These are phyloP conservation scores for Blennius ocellaris DNA, from an alignment of 2,113 vertebrate species.

Conservation along the genomic window DNA sequence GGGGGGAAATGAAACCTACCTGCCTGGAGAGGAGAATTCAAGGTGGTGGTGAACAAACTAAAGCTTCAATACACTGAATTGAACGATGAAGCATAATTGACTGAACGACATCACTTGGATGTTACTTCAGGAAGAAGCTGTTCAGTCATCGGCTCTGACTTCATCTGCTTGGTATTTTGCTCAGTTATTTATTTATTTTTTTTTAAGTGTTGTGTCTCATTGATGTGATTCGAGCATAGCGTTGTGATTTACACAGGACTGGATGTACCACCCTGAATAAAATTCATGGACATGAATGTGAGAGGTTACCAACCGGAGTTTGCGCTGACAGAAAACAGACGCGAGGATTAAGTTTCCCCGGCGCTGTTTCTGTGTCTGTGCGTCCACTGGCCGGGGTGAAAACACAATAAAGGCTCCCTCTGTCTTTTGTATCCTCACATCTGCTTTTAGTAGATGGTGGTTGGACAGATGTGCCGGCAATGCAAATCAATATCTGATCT, in stretches of 20 bases:
- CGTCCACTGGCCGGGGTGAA: slow-evolving; percentile 4
- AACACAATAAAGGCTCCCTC: slow-evolving; percentile 6
- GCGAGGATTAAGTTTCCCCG: background rate
- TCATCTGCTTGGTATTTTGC: no score
- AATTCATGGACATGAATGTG: background rate
- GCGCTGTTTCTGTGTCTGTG: background rate
- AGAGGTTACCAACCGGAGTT: slow-evolving; percentile 1
- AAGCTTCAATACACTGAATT: no score
- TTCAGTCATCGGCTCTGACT: no score
- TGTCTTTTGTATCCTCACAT: slow-evolving; percentile 20
- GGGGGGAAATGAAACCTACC: no score
- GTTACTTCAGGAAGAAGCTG: no score
- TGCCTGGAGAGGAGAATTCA: no score
- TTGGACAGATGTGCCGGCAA: background rate
- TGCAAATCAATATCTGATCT: slow-evolving; percentile 39
- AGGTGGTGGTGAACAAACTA: no score
- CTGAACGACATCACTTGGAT: no score
- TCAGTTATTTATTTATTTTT: no score
- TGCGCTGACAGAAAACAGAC: slow-evolving; percentile 19
- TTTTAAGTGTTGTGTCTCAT: no score
- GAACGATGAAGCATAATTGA: no score
- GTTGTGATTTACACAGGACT: background rate
- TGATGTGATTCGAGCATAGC: no score
- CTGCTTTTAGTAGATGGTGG: slow-evolving; percentile 23
- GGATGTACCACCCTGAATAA: background rate